Evolutionary conservation across 2,797 vertebrate genomes (phyloP).

Genomic region (Malacoraja senta): DNA sequence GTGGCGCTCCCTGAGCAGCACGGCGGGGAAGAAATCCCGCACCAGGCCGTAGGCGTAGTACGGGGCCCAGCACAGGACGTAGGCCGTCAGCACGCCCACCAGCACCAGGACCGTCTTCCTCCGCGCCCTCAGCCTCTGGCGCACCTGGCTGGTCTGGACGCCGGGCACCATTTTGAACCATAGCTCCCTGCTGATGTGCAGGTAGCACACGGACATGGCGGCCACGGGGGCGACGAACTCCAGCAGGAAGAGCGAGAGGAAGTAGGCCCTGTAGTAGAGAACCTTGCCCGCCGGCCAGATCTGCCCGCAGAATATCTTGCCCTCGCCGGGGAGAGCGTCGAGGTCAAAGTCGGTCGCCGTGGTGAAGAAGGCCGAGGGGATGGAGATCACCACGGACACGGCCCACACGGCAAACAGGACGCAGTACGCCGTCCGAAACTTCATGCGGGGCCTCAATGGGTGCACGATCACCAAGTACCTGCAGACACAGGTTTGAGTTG

Average conservation of each 20-base stretch:
- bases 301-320: conserved; percentile 45
- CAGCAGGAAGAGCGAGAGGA: conserved; percentile 42
- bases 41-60: conserved; percentile 45
- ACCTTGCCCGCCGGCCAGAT: conserved; percentile 45
- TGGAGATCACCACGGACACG: conserved; percentile 41
- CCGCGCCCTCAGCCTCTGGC: conserved; percentile 39
- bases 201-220: conserved; percentile 45
- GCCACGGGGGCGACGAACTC: conserved; percentile 44
- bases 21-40: conserved; percentile 44
- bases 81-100: conserved; percentile 42
- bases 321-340: conserved; percentile 1
- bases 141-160: conserved; percentile 44
- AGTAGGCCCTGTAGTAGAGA: conserved; percentile 45
- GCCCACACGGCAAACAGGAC: conserved; percentile 42
- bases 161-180: conserved; percentile 46
- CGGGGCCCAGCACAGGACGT: conserved; percentile 46
- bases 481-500: too few relatives aligned
- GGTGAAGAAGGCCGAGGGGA: conserved; percentile 45
- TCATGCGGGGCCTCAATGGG: conserved; percentile 45
- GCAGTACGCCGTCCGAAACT: conserved; percentile 40
- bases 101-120: conserved; percentile 43
- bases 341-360: conserved; percentile 39
- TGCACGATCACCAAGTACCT: conserved; percentile 47
- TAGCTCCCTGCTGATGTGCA: conserved; percentile 42
- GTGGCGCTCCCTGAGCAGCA: conserved; percentile 42